Base-by-base conservation (phyloP, 1,140 invertebrate species). In the Heliothis subflexa region DNA sequence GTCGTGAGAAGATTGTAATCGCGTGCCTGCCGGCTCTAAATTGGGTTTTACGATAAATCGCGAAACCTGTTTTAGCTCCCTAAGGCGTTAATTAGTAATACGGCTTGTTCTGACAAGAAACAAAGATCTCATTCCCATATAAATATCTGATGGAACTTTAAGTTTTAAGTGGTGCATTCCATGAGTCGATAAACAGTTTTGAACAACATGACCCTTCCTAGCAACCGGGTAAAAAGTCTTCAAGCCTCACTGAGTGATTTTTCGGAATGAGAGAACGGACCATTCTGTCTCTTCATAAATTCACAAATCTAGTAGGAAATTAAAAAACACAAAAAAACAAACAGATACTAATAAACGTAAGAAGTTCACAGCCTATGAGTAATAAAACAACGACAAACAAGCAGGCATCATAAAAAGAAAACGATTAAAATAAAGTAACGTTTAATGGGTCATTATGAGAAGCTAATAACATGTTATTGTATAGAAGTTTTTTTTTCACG, bases 1-100 rank as follows among this genome's bases (percentile, higher is more conserved):
- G 91, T 94, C 92, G 91, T 94, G 93, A 93, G 92, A 93, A 93
- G 91, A 93, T 93, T 93, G 91, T 92, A 93, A 94, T 94, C 93
- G 93, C 91, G 87, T 93, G 91, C 93, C 92, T 93, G 89, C 86
- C 87, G 89, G 89, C 91, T 88, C 88, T 92, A 93, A 93, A 93
- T 94, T 92, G 87, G 93, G 89, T 91, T 93, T 93, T 88, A 89
- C 88, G 91, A 94, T 94, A 92, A 93, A 93, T 93, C 87, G 91
- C 85, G 85, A 83, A 89, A 89, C 85, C 88, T 91, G 90, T 90
- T 90, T 91, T 86, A 88, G 87, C 85, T 90, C 86, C 88, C 83
- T 85, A 74, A 88, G 88, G 88, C 88, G 83, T 88, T 94, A 93
- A 93, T 92, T 93, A 93, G 89, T 88, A 86, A 87, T 88, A 89